Percentiles rank a stretch among this genome's conserved stretches.
These are phyloP conservation scores for Hormaphis cornu DNA, from an alignment of 1,140 invertebrate genomes.

Conservation along the genomic window DNA sequence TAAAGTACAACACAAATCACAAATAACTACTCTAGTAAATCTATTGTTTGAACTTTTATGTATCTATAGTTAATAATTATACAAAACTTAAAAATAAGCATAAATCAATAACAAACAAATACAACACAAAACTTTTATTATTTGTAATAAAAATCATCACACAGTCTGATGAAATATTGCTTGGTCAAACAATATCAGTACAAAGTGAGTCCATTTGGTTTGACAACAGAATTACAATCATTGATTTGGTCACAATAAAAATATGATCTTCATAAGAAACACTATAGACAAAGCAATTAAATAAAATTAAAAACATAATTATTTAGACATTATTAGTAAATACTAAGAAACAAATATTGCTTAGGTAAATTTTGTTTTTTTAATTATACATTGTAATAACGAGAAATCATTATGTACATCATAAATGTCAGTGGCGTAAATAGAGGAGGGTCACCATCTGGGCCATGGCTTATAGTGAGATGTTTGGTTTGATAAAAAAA, in stretches of 20 bases:
- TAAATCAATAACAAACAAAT: neutral
- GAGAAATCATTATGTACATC: neutral
- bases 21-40: too few relatives aligned
- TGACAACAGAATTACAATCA: neutral
- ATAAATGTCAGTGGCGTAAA: too few relatives aligned
- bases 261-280: too few relatives aligned
- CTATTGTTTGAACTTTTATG: too few relatives aligned
- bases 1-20: too few relatives aligned
- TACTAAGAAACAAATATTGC: slow-evolving; percentile 11
- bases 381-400: neutral
- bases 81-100: neutral
- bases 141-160: slow-evolving; percentile 7
- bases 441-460: too few relatives aligned
- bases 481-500: too few relatives aligned
- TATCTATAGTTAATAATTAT: neutral
- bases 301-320: neutral
- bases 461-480: too few relatives aligned
- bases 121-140: slow-evolving; percentile 27
- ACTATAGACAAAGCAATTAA: slow-evolving; percentile 12
- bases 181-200: slow-evolving; percentile 9
- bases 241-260: slow-evolving; percentile 8
- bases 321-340: slow-evolving; percentile 3
- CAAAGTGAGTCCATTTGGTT: neutral
- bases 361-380: slow-evolving; percentile 2
- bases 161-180: neutral